A percentile compares a stretch with the other conserved stretches of the same genome.
These are phyloP conservation scores for Chiloscyllium plagiosum DNA, from an alignment of 2,113 vertebrate species.

Conservation along the genomic window DNA sequence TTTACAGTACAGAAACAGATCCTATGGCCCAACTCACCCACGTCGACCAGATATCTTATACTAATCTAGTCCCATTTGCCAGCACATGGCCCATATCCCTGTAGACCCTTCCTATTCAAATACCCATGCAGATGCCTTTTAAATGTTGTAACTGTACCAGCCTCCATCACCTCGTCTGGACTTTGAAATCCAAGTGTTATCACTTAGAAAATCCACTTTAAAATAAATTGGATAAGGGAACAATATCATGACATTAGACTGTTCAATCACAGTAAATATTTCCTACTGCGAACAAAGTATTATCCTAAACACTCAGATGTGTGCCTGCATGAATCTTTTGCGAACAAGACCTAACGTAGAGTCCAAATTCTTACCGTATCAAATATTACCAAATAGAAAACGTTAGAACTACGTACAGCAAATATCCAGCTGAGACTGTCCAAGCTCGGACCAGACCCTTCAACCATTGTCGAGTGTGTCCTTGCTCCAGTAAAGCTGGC, in stretches of 20 bases:
- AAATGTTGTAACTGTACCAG: too few species aligned
- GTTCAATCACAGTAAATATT: neutral
- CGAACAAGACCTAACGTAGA: neutral
- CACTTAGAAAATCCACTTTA: neutral
- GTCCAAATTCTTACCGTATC: neutral
- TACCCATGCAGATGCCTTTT: too few species aligned
- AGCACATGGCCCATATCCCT: too few species aligned
- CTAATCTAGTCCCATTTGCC: too few species aligned
- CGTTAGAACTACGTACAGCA: slow-evolving; percentile 71
- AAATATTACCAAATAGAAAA: neutral
- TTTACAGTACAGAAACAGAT: too few species aligned
- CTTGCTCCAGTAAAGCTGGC: slow-evolving; percentile 92
- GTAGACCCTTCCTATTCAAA: too few species aligned
- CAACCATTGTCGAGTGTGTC: slow-evolving; percentile 95
- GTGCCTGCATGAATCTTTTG: neutral
- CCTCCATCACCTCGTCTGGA: neutral
- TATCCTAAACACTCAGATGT: neutral
- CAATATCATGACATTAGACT: neutral
- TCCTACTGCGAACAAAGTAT: neutral
- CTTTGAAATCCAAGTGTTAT: neutral
- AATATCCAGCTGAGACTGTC: slow-evolving; percentile 90
- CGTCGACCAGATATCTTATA: too few species aligned
- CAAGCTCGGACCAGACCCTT: slow-evolving; percentile 94
- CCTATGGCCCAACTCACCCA: too few species aligned
- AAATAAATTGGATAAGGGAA: neutral